phyloP scores from a whole-genome alignment of 2,113 vertebrate genomes.

The Mormoops blainvillei region DNA sequence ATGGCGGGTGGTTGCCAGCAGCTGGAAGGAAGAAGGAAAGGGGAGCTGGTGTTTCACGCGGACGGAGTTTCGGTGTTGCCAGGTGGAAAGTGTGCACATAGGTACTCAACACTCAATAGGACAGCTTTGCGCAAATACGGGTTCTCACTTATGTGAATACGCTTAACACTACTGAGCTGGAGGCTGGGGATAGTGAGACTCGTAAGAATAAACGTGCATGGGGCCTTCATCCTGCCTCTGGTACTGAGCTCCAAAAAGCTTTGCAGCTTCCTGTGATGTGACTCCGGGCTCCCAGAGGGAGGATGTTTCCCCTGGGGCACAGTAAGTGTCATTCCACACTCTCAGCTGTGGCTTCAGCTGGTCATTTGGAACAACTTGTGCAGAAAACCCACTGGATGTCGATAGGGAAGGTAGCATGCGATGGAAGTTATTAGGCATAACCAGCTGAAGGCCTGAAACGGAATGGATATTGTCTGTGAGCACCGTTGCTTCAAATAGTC shows the following conservation, averaged over 20 bases:
- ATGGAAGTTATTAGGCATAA: no score
- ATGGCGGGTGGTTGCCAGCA: background rate
- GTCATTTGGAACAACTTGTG: no score
- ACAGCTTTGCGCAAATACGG: accelerated
- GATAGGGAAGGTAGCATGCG: no score
- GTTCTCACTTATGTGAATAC: no score
- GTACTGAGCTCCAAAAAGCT: background rate
- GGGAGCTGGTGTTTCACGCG: accelerated
- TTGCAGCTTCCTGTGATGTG: no score
- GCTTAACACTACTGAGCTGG: background rate
- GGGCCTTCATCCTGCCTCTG: background rate
- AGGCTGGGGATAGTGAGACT: background rate
- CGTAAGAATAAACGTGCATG: background rate
- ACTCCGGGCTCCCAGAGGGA: background rate
- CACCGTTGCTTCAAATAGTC: background rate
- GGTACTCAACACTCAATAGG: no score
- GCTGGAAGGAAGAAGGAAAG: background rate
- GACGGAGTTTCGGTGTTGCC: background rate
- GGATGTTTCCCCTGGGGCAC: background rate
- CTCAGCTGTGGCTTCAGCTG: no score
- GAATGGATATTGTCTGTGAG: background rate
- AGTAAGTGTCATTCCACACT: background rate
- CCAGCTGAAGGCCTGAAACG: background rate
- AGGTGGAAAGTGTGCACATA: background rate
- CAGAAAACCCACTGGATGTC: no score